Conservation (phyloP, 2,113 vertebrate genomes). For the Salvelinus fontinalis region DNA sequence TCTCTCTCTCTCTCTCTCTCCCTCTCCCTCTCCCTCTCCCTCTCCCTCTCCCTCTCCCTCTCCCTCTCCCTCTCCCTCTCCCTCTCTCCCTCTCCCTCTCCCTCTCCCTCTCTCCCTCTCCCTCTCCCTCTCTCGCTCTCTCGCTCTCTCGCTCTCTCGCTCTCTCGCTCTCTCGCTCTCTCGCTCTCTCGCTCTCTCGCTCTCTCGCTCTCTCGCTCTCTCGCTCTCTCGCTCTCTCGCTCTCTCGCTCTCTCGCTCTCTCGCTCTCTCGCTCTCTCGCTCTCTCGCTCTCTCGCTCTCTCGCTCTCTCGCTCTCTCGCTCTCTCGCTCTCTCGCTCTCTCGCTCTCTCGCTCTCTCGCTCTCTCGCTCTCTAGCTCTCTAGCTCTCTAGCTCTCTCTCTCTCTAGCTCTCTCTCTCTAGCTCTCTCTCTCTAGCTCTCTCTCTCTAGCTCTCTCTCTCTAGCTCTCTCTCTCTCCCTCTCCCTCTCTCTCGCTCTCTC, state of each 20-base stretch:
- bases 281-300: background rate
- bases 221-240: background rate
- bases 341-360: background rate
- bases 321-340: background rate
- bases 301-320: conserved; percentile 6
- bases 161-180: background rate
- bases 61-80: background rate
- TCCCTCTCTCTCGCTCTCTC: conserved; percentile 11
- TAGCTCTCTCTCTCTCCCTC: background rate
- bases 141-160: conserved; percentile 6
- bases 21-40: conserved; percentile 17
- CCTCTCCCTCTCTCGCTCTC: background rate
- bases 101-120: background rate
- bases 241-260: conserved; percentile 8
- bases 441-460: no score
- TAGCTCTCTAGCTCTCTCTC: no score
- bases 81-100: no score
- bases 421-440: background rate
- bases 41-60: conserved; percentile 40
- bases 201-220: conserved; percentile 1
- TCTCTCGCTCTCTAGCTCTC: conserved; percentile 4
- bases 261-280: background rate
- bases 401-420: conserved; percentile 1
- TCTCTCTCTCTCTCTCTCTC: background rate
- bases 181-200: background rate